Base-by-base conservation (phyloP, 2,888 invertebrate species). In the Toxonevra muliebris region DNA sequence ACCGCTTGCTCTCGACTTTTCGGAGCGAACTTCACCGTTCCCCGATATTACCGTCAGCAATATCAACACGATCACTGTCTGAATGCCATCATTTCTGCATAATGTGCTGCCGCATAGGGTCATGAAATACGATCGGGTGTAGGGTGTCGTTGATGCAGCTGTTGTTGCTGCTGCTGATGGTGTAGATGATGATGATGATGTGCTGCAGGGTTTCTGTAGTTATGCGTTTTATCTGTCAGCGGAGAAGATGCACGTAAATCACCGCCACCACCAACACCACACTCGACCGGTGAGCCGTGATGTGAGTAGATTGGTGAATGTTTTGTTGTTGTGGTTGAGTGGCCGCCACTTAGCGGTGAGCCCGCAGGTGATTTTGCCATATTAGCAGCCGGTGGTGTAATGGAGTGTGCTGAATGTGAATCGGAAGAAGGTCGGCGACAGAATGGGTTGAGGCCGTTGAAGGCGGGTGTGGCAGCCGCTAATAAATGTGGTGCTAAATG, bases 321-420 rank as follows among this genome's bases (percentile, higher is more conserved):
- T 58, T 71, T 74, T 9, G 74, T 64, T 68, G 17, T 71, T 40
- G 19, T 42, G 19, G 68, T 69, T 30, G 69, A 54, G 42, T 17
- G 54, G 54, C 68, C 71, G 43, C 65, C 53, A 17, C 74, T 30
- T 64, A 71, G 15, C 41, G 74, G 57, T 61, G 74, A 72, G 50
- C 74, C 69, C 9, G 57, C 74, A 1, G 76, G 74, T 8, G 76
- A 71, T 15, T 73, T 63, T 12, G 68, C 65, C 4, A 69, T 73
- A n/a, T 10, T 61, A 40, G 76, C 75, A 42, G 75, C 76, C 11
- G 82, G 84, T 54, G 87, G 87, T 60, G 88, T 87, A 50, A 87
- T 86, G 41, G 88, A 87, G 69, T 86, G 83, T 55, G 88, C 88
- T 9, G 88, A 88, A 15, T 86, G 87, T 1, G 88, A 88, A 57